Evolutionary conservation across 2,888 invertebrate genomes (phyloP).

Genomic region (Apantesis nais): DNA sequence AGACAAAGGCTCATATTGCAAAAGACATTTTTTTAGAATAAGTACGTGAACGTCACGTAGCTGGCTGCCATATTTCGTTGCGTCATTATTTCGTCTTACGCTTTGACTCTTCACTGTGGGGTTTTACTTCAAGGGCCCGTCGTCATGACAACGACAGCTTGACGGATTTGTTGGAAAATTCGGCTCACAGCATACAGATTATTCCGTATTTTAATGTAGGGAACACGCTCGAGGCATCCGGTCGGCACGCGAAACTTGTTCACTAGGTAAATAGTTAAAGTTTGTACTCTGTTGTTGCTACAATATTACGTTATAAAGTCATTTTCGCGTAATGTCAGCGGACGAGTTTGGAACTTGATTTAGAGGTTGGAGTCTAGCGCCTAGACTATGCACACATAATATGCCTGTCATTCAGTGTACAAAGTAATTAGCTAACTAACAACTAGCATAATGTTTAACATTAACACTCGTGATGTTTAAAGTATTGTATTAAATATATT

Average conservation of each 20-base stretch:
- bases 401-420: neutral
- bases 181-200: conserved; percentile 69
- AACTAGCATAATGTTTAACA: neutral
- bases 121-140: conserved; percentile 67
- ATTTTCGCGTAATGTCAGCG: conserved; percentile 63
- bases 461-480: neutral
- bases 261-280: conserved; percentile 78
- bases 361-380: conserved; percentile 39
- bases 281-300: conserved; percentile 57
- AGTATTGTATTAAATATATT: neutral
- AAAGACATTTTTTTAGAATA: conserved; percentile 31
- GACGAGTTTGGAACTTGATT: conserved; percentile 63
- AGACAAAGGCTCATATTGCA: conserved; percentile 31
- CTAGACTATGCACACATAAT: conserved; percentile 23
- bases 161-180: conserved; percentile 71
- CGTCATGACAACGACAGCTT: conserved; percentile 67
- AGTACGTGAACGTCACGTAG: conserved; percentile 45
- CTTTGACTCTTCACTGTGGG: conserved; percentile 66
- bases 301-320: conserved; percentile 71
- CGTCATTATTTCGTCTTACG: conserved; percentile 77
- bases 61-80: conserved; percentile 68
- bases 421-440: conserved; percentile 13
- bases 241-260: conserved; percentile 71
- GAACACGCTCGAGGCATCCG: conserved; percentile 65
- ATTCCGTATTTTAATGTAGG: conserved; percentile 57